Percentiles rank a stretch among this genome's conserved stretches.
These are phyloP conservation scores for Drosophila leontia DNA, from an alignment of 1,140 invertebrate species.

Conservation along the genomic window DNA sequence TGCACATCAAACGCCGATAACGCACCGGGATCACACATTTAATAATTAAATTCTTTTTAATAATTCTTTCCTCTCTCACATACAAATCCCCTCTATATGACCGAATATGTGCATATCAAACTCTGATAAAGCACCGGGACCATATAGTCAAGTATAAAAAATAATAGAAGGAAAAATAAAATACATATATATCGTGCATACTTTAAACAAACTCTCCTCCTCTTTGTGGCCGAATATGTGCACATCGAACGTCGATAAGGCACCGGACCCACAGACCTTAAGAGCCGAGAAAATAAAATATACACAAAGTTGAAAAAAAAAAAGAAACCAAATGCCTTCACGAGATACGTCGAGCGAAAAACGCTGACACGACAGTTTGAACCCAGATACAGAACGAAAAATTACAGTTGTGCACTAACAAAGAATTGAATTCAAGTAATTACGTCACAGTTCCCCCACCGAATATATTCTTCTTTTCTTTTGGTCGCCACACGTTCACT, in stretches of 20 bases:
- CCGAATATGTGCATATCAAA: constrained; percentile 8
- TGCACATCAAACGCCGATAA: neutral
- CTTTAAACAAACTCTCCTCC: too few species aligned
- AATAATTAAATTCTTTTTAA: too few species aligned
- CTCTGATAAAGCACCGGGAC: constrained; percentile 3
- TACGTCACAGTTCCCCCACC: neutral
- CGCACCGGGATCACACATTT: neutral
- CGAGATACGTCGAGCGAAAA: neutral
- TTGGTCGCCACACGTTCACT: constrained; percentile 3
- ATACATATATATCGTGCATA: neutral
- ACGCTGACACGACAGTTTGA: neutral
- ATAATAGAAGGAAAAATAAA: too few species aligned
- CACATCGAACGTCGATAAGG: too few species aligned
- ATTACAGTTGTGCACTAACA: neutral
- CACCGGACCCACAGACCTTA: too few species aligned
- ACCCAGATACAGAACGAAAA: neutral
- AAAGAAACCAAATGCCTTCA: neutral
- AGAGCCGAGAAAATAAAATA: too few species aligned
- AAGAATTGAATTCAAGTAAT: neutral
- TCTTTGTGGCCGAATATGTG: too few species aligned
- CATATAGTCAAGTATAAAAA: neutral
- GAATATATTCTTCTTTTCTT: neutral
- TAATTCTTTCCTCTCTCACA: too few species aligned
- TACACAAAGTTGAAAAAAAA: too few species aligned
- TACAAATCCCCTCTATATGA: neutral